These are phyloP conservation scores for Aeoliscus strigatus DNA, from an alignment of 2,797 vertebrate species.

Conservation along the genomic window DNA sequence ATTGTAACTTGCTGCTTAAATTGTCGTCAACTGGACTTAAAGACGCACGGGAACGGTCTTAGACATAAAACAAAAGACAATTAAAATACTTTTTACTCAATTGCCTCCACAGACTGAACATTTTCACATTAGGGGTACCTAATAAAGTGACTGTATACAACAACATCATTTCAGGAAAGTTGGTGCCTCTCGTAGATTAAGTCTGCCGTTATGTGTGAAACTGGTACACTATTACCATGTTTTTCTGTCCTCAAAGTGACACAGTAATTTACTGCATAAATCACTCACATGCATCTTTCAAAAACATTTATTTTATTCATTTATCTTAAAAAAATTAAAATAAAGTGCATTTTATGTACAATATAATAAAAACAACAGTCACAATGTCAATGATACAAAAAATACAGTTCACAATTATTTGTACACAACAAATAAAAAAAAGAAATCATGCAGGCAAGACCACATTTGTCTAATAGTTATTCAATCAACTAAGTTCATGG, in stretches of 20 bases:
- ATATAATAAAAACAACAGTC: constrained; percentile 78
- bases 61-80: too few species aligned
- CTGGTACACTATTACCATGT: too few species aligned
- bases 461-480: constrained; percentile 71
- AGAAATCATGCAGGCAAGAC: constrained; percentile 72
- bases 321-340: constrained; percentile 78
- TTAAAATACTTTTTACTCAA: too few species aligned
- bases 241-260: not conserved
- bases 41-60: constrained; percentile 5
- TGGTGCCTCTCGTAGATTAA: too few species aligned
- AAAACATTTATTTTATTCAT: constrained; percentile 73
- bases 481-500: constrained; percentile 63
- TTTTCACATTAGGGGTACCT: too few species aligned
- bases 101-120: too few species aligned
- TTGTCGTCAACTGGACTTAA: too few species aligned
- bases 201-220: too few species aligned
- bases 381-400: constrained; percentile 78
- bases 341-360: constrained; percentile 82
- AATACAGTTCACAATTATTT: constrained; percentile 76
- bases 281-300: constrained; percentile 32
- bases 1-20: too few species aligned
- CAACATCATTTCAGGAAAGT: too few species aligned
- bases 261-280: not conserved
- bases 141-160: too few species aligned
- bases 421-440: constrained; percentile 65